These are phyloP conservation scores for Drosophila niveifrons DNA, from an alignment of 2,888 invertebrate species.

Conservation along the genomic window DNA sequence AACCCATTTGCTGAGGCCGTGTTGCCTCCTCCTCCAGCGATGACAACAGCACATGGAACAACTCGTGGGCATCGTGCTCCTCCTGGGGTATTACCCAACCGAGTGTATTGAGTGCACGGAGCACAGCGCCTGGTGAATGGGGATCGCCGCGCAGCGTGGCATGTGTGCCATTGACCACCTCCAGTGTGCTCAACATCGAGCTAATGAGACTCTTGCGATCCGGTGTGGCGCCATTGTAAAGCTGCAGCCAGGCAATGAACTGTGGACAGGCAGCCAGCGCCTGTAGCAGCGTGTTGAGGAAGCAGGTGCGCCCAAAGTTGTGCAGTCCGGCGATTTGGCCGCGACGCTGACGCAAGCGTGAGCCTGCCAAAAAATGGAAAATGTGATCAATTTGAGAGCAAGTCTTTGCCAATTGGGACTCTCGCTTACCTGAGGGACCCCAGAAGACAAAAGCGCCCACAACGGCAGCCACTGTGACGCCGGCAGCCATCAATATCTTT, in stretches of 20 bases:
- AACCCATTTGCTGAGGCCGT: constrained; percentile 86
- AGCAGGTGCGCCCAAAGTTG: constrained; percentile 97
- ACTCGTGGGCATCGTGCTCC: constrained; percentile 97
- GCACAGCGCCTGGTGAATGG: constrained; percentile 89
- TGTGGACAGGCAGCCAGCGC: constrained; percentile 94
- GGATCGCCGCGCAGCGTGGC: constrained; percentile 88
- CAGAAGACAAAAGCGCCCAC: constrained; percentile 94
- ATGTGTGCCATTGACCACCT: constrained; percentile 88
- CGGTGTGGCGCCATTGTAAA: constrained; percentile 87
- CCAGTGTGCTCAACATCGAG: constrained; percentile 90
- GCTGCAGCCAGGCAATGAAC: constrained; percentile 93
- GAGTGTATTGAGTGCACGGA: constrained; percentile 90
- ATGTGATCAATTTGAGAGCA: neutral
- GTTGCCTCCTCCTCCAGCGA: constrained; percentile 94
- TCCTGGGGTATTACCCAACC: constrained; percentile 96
- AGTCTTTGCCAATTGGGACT: neutral
- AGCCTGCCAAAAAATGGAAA: constrained; percentile 40
- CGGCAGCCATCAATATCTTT: constrained; percentile 91
- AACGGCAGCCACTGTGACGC: constrained; percentile 91
- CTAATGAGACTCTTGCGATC: constrained; percentile 91
- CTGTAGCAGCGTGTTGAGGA: constrained; percentile 95
- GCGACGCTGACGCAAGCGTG: constrained; percentile 87
- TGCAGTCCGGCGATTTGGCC: constrained; percentile 94
- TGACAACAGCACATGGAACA: constrained; percentile 95
- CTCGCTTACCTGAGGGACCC: constrained; percentile 86